Evolutionary conservation across 2,888 invertebrate genomes (phyloP).

Genomic region (Campopleginae sp.): DNA sequence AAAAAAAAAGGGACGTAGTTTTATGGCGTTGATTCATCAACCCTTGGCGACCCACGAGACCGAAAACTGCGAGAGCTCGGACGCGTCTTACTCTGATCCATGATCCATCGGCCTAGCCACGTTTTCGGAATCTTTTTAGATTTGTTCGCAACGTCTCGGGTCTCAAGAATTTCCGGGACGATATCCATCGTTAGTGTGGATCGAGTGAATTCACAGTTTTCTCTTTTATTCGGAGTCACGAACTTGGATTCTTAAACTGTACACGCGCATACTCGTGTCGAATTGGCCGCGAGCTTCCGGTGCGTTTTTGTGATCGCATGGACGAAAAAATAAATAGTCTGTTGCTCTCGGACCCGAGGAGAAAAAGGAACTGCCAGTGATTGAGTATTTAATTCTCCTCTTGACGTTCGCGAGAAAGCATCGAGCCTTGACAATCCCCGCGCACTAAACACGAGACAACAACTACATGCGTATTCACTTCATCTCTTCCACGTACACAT

Average conservation of each 20-base stretch:
- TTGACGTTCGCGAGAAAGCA: conserved; percentile 65
- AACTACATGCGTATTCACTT: background rate
- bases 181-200: conserved; percentile 27
- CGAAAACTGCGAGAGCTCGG: background rate
- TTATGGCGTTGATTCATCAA: background rate
- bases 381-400: conserved; percentile 48
- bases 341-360: conserved; percentile 54
- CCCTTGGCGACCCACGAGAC: background rate
- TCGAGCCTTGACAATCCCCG: conserved; percentile 58
- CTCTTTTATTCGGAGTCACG: conserved; percentile 50
- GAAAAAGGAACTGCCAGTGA: conserved; percentile 50
- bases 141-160: conserved; percentile 27
- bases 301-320: background rate
- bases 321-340: conserved; percentile 12
- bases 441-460: conserved; percentile 24
- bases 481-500: conserved; percentile 6
- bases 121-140: conserved; percentile 43
- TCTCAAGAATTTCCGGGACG: conserved; percentile 35
- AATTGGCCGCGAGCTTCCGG: background rate
- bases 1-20: background rate
- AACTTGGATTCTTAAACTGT: background rate
- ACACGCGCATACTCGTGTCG: background rate
- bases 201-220: background rate
- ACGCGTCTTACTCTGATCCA: conserved; percentile 59
- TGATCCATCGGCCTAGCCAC: conserved; percentile 63